Evolutionary conservation across 1,140 invertebrate species (phyloP), one percentile per base, ranked within the genome.

Genomic region (Drosophila quadrilineata): DNA sequence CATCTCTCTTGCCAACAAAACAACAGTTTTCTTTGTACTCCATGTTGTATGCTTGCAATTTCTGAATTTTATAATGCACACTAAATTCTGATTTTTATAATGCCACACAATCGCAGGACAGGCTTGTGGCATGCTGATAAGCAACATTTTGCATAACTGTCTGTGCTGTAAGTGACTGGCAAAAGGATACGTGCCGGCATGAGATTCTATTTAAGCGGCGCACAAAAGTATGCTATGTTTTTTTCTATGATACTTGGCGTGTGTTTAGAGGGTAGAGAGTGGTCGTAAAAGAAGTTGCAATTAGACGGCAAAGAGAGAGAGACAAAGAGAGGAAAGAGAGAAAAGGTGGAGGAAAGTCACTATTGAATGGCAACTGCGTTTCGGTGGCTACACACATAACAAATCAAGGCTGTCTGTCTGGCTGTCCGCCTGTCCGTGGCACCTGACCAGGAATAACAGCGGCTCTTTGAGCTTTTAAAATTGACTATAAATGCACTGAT

Each of bases 401-500:
- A 65, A 58, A 59, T 65, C 28, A 59, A 38, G 43, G 33, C 24
- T 35, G 33, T 14, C 6, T 38, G 36, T n/a, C n/a, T 45, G 41
- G 24, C 41, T 26, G 22, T n/a, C n/a, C n/a, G n/a, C n/a, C 12
- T 31, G 57, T 31, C 41, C 52, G n/a, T 24, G 60, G 41, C 58
- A 62, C 58, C 49, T 63, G 50, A 21, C 49, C 35, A 40, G 38
- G 6, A 5, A 22, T 28, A 10, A 16, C 22, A 14, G 35, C 21
- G 35, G 21, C 50, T 56, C 62, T 75, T 50, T 71, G 52, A 66
- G 50, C 75, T 52, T 71, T 71, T 82, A 64, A 80, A 82, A 80
- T 80, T 80, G 76, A 77, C 76, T 69, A 80, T 80, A 80, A 80
- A 82, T 82, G 76, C 76, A 48, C 72, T 80, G 76, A 58, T 58